phyloP scores from a whole-genome alignment of 2,888 invertebrate species.

The Podabrus alpinus region DNA sequence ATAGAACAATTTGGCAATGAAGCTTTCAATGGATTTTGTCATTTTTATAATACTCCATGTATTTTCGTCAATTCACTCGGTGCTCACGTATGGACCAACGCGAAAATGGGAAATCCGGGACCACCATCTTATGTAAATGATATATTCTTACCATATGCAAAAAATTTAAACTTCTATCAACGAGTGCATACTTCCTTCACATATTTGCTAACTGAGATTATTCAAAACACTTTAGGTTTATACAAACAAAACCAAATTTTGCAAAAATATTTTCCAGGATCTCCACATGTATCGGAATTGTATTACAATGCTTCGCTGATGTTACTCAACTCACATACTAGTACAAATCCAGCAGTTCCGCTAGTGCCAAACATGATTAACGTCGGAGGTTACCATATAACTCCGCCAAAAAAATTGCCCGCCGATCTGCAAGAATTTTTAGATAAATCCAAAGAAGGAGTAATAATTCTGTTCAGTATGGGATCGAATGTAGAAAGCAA shows the following conservation, averaged over 20 bases:
- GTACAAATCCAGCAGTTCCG: constrained; percentile 58
- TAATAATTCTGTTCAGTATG: constrained; percentile 63
- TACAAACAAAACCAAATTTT: constrained; percentile 25
- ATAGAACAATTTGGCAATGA: constrained; percentile 58
- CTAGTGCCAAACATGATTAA: constrained; percentile 62
- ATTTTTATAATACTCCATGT: constrained; percentile 46
- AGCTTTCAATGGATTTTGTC: constrained; percentile 50
- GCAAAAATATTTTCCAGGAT: constrained; percentile 33
- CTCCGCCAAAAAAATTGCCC: constrained; percentile 39
- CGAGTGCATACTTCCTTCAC: constrained; percentile 59
- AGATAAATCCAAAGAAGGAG: constrained; percentile 60
- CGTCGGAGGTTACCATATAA: constrained; percentile 61
- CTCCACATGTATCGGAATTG: constrained; percentile 33
- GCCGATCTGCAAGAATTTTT: constrained; percentile 59
- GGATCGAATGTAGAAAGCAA: constrained; percentile 63
- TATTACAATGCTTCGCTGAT: constrained; percentile 44
- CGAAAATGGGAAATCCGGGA: constrained; percentile 55
- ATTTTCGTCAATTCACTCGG: constrained; percentile 52
- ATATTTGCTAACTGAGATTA: constrained; percentile 25
- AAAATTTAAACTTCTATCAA: constrained; percentile 59
- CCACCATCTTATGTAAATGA: constrained; percentile 58
- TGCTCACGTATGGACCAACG: constrained; percentile 53
- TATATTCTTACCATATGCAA: constrained; percentile 51
- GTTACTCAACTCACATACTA: constrained; percentile 55
- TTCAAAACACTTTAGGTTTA: constrained; percentile 27